These are phyloP conservation scores for Bombus confusus DNA, from an alignment of 1,140 invertebrate species.

Conservation along the genomic window DNA sequence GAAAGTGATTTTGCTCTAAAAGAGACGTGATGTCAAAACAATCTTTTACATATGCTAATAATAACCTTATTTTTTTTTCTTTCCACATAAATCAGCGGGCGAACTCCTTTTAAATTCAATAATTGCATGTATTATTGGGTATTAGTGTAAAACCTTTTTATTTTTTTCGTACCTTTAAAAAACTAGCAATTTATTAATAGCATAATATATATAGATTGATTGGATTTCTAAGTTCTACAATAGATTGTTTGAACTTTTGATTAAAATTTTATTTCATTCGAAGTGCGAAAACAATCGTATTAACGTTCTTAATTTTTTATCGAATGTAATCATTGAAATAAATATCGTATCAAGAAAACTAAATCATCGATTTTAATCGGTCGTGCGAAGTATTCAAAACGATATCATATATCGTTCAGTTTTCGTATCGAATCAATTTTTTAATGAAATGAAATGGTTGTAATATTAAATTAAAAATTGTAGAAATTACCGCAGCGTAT, in stretches of 20 bases:
- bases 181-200: neutral
- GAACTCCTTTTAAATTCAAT: neutral
- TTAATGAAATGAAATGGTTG: too few species aligned
- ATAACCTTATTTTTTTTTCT: neutral
- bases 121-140: neutral
- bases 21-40: neutral
- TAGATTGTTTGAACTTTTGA: neutral
- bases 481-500: too few species aligned
- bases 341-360: neutral
- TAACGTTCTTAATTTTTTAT: neutral
- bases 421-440: too few species aligned
- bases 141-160: neutral
- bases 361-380: neutral
- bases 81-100: neutral
- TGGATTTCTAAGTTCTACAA: neutral
- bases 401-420: too few species aligned
- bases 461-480: too few species aligned
- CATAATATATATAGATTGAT: neutral
- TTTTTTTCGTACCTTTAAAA: neutral
- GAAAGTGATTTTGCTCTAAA: constrained; percentile 19
- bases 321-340: too few species aligned
- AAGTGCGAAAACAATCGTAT: neutral
- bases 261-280: constrained; percentile 17
- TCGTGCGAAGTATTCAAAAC: neutral
- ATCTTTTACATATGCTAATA: neutral